phyloP scores from a whole-genome alignment of 2,888 invertebrate species.

The Celastrina argiolus region DNA sequence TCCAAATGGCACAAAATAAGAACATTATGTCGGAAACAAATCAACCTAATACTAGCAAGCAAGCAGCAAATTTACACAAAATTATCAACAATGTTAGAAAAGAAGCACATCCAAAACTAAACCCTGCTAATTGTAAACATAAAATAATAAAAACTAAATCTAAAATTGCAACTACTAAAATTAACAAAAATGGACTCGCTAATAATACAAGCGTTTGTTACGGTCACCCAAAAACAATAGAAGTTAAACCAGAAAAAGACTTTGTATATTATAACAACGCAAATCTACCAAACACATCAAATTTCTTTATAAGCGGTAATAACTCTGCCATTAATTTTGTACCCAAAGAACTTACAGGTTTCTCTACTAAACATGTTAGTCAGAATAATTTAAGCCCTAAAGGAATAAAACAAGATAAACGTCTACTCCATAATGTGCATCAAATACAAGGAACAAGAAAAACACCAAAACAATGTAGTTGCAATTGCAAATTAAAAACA shows the following conservation, averaged over 20 bases:
- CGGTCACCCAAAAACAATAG: not conserved
- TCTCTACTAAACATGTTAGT: not conserved
- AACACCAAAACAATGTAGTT: not conserved
- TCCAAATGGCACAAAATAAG: not conserved
- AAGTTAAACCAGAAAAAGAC: not conserved
- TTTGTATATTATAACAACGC: not conserved
- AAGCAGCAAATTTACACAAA: not conserved
- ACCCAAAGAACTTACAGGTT: not conserved
- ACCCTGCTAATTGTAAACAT: not conserved
- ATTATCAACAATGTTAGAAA: constrained; percentile 4
- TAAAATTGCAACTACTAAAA: not conserved
- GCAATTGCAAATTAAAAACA: not conserved
- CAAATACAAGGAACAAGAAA: not conserved
- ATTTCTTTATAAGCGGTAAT: not conserved
- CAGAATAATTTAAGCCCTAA: not conserved
- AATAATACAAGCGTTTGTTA: not conserved
- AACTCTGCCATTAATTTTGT: not conserved
- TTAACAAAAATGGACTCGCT: not conserved
- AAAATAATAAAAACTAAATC: not conserved
- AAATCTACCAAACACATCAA: not conserved
- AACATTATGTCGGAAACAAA: not conserved
- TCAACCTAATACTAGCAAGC: not conserved
- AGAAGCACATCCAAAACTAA: not conserved
- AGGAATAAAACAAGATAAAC: not conserved
- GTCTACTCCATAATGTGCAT: not conserved